Base-by-base conservation (phyloP, 1,140 invertebrate genomes). In the Neodiprion pinetum region DNA sequence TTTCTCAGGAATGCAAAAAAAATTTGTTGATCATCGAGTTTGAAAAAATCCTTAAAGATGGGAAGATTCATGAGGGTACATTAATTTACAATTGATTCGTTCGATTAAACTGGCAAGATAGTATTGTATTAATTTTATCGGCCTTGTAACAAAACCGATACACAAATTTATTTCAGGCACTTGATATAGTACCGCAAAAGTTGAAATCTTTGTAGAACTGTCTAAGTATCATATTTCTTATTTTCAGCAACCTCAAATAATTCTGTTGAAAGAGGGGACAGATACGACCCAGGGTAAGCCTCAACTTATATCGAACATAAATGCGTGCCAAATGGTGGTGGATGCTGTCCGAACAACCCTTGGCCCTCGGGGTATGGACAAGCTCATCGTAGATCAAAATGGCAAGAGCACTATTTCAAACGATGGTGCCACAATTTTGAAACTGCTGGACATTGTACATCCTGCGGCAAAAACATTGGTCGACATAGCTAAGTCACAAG, bases 361-460 rank as follows among this genome's bases (percentile, higher is more conserved):
- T 10, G 99, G 99, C 75, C 99, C 99, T 67, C 92, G 98, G 49
- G 99, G 99, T 50, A 99, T 99, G 98, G 99, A 99, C 87, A 99
- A 99, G 88, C 90, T 99, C 28, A 99, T 99, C 82, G 97, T 99
- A 1, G 94, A 98, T 86, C 89, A 90, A 73, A 92, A 92, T 79
- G 95, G 97, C 4, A 97, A 96, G 87, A 94, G 96, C 0, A 98
- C 97, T 1, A 99, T 99, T 80, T 99, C 98, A 1, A 99, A 99
- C 87, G 99, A 99, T 90, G 99, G 99, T 28, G 99, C 99, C 9
- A 99, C 99, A 14, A 99, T 99, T 77, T 93, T 99, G 91, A 99
- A 99, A 88, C 90, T 98, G 47, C 88, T 99, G 65, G 98, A 99
- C 85, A 95, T 99, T 83, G 93, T 99, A 72, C 99, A 99, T 89